Evolutionary conservation across 2,113 vertebrate species (phyloP).

Genomic region (Orycteropus afer): DNA sequence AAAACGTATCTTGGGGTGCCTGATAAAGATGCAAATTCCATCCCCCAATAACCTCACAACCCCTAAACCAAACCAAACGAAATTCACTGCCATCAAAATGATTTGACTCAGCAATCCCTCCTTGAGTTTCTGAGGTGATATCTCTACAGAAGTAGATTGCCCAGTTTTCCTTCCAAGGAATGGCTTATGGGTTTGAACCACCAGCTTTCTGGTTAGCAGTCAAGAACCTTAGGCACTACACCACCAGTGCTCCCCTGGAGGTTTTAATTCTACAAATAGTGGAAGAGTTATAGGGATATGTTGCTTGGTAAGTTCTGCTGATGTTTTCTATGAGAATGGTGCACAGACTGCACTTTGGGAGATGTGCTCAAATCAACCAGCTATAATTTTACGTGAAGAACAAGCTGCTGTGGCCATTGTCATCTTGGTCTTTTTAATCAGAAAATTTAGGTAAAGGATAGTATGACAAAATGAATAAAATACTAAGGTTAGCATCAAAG

Average conservation of each 20-base stretch:
- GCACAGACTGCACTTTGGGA: background rate
- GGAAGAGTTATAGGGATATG: background rate
- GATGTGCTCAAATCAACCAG: background rate
- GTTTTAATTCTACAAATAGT: background rate
- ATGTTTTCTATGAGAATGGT: background rate
- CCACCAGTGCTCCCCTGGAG: too few relatives aligned
- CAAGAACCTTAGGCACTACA: too few relatives aligned
- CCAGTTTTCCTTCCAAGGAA: too few relatives aligned
- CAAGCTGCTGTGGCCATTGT: background rate
- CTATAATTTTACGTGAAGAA: background rate
- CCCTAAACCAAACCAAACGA: too few relatives aligned
- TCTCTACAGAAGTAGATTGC: too few relatives aligned
- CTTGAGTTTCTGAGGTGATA: too few relatives aligned
- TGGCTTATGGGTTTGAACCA: too few relatives aligned
- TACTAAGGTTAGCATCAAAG: background rate
- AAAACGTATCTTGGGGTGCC: background rate
- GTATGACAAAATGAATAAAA: background rate
- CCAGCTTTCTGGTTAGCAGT: too few relatives aligned
- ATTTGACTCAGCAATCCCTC: too few relatives aligned
- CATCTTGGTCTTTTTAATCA: background rate
- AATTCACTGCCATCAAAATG: too few relatives aligned
- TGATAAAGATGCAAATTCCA: background rate
- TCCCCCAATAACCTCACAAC: background rate
- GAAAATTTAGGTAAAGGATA: conserved; percentile 6
- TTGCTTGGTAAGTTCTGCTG: background rate